Evolutionary conservation across 53 echinoderm and acorn worm species (phyloP).

Genomic region (Patiria pectinifera): DNA sequence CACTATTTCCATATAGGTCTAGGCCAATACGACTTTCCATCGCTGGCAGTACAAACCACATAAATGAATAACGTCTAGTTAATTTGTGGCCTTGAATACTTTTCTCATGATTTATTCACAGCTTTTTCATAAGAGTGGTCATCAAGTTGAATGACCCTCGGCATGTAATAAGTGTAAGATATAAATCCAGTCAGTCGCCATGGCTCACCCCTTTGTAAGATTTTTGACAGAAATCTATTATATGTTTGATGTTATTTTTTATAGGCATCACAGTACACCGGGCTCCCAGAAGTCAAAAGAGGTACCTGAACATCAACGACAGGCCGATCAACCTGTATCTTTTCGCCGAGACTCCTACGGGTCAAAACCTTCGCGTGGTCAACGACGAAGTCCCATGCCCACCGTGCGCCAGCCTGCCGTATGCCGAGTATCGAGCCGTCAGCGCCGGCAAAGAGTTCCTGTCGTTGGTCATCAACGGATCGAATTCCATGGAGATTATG

Average conservation of each 20-base stretch:
- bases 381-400: not conserved
- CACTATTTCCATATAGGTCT: too few species aligned
- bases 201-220: too few species aligned
- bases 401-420: not conserved
- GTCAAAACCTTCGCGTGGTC: not conserved
- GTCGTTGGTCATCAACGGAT: not conserved
- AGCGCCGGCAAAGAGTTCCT: not conserved
- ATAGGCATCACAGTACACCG: not conserved
- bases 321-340: slow-evolving; percentile 19
- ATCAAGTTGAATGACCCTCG: too few species aligned
- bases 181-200: too few species aligned
- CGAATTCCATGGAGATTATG: not conserved
- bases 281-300: not conserved
- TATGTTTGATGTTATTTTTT: not conserved
- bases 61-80: too few species aligned
- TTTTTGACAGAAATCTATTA: not conserved
- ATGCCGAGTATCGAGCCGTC: not conserved
- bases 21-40: too few species aligned
- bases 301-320: not conserved
- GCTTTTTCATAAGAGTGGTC: too few species aligned
- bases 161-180: too few species aligned
- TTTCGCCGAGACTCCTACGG: not conserved
- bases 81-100: too few species aligned
- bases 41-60: too few species aligned
- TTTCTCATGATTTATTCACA: too few species aligned